Conservation (phyloP, 2,888 invertebrate genomes). For the Noctua janthina region DNA sequence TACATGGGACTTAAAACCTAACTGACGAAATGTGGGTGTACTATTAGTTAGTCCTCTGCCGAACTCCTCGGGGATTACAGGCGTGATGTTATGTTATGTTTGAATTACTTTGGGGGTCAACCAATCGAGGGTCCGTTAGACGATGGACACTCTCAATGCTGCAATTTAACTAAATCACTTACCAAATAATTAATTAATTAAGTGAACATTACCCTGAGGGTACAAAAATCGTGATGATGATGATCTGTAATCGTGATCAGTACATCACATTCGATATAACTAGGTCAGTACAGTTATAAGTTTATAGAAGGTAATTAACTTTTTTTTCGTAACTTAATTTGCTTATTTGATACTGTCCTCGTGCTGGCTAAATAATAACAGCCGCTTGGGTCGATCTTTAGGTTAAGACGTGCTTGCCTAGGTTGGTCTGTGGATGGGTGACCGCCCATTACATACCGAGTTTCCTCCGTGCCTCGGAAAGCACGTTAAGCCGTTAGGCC, state of each 20-base stretch:
- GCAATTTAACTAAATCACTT: background rate
- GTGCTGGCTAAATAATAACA: too few relatives aligned
- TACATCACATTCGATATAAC: slow-evolving; percentile 12
- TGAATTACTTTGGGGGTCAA: background rate
- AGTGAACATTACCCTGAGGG: background rate
- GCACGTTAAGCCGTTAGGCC: too few relatives aligned
- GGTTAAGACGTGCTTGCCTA: too few relatives aligned
- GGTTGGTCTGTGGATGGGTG: too few relatives aligned
- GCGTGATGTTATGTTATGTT: too few relatives aligned
- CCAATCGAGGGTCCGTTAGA: background rate
- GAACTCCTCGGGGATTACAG: too few relatives aligned
- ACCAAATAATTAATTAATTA: background rate
- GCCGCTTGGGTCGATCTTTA: too few relatives aligned
- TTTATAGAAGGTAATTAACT: background rate
- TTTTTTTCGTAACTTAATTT: slow-evolving; percentile 20
- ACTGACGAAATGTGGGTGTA: too few relatives aligned
- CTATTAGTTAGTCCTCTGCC: too few relatives aligned
- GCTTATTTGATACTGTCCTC: slow-evolving; percentile 19
- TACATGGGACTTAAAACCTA: too few relatives aligned
- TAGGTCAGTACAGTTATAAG: slow-evolving; percentile 9
- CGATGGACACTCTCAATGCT: background rate
- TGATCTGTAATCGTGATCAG: slow-evolving; percentile 34
- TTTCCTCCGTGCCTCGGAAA: too few relatives aligned
- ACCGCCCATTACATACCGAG: too few relatives aligned
- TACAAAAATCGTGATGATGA: slow-evolving; percentile 28